Evolutionary conservation across 2,888 invertebrate species (phyloP).

Genomic region (Scrobipalpa costella): DNA sequence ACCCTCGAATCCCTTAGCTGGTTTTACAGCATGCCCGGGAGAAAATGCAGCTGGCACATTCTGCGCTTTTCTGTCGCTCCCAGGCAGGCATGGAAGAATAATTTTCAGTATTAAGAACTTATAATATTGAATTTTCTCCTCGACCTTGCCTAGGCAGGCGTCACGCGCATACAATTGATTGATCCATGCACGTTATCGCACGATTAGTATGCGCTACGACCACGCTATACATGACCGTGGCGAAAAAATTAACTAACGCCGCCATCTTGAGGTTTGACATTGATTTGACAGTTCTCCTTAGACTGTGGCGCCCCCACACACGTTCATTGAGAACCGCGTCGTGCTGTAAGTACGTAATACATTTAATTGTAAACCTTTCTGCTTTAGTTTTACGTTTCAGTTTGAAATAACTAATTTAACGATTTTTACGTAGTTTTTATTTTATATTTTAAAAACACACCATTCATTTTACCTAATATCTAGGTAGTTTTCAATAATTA

Average conservation of each 20-base stretch:
- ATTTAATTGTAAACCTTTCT: not conserved
- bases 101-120: no score
- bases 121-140: not conserved
- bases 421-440: not conserved
- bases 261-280: no score
- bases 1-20: no score
- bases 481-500: no score
- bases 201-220: conserved; percentile 3
- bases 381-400: not conserved
- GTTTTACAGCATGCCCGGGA: no score
- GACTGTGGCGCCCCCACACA: no score
- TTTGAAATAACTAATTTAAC: not conserved
- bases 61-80: no score
- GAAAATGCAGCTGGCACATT: no score
- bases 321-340: no score
- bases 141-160: not conserved
- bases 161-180: conserved; percentile 16
- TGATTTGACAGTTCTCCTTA: no score
- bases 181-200: conserved; percentile 12
- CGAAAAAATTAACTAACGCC: not conserved
- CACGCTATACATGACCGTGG: not conserved
- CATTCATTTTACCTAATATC: not conserved
- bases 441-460: no score
- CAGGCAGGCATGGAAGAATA: no score
- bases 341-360: not conserved